Percentiles rank a stretch among this genome's conserved stretches.
phyloP scores from a whole-genome alignment of 2,888 invertebrate genomes.

The Cheilosia grossa region DNA sequence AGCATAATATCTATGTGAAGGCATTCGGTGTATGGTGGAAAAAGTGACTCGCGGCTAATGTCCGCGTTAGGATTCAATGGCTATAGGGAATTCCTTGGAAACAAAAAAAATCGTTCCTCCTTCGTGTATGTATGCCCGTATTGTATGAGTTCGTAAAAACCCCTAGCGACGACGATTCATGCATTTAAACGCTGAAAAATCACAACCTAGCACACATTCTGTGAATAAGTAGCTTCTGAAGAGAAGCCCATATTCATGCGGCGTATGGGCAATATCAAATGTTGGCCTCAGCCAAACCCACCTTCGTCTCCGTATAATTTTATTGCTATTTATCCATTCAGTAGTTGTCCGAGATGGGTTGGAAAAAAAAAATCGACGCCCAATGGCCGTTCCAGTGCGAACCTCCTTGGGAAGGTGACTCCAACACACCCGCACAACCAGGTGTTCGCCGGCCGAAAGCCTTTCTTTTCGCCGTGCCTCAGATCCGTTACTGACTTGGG shows the following conservation, averaged over 20 bases:
- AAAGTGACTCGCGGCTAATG: slow-evolving; percentile 63
- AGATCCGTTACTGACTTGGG: slow-evolving; percentile 23
- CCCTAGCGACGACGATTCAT: slow-evolving; percentile 70
- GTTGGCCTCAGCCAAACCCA: slow-evolving; percentile 68
- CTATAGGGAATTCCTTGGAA: slow-evolving; percentile 63
- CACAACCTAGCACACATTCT: slow-evolving; percentile 67
- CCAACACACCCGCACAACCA: slow-evolving; percentile 61
- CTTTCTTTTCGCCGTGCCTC: neutral
- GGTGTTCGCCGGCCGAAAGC: slow-evolving; percentile 51
- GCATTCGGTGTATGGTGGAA: slow-evolving; percentile 47
- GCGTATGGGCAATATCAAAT: slow-evolving; percentile 57
- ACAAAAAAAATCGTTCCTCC: slow-evolving; percentile 35
- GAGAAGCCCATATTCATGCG: slow-evolving; percentile 64
- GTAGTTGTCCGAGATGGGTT: slow-evolving; percentile 66
- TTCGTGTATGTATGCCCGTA: slow-evolving; percentile 9
- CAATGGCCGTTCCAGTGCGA: slow-evolving; percentile 45
- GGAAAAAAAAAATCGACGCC: slow-evolving; percentile 60
- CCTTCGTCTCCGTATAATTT: slow-evolving; percentile 74
- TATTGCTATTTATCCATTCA: slow-evolving; percentile 75
- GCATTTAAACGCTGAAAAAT: slow-evolving; percentile 71
- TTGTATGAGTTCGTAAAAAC: slow-evolving; percentile 54
- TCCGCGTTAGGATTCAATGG: slow-evolving; percentile 58
- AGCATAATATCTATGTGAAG: slow-evolving; percentile 72
- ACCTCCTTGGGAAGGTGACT: slow-evolving; percentile 45
- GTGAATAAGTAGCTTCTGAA: slow-evolving; percentile 50